Conservation (phyloP, 2,888 invertebrate species). For the Alsophila aescularia region DNA sequence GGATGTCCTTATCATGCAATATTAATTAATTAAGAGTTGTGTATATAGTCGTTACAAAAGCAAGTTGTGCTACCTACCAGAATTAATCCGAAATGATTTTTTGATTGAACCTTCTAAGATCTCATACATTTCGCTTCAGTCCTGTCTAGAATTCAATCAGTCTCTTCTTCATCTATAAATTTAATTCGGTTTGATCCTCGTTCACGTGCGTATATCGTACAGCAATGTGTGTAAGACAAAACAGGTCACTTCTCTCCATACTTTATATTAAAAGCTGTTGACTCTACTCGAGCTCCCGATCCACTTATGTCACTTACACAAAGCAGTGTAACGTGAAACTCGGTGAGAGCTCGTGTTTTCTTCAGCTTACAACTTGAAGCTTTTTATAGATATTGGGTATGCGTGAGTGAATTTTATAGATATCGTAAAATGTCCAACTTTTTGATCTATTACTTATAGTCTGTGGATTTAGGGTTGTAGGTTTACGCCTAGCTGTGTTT, state of each 20-base stretch:
- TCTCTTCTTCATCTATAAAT: too few relatives aligned
- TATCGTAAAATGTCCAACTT: slow-evolving; percentile 26
- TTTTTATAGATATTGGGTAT: slow-evolving; percentile 24
- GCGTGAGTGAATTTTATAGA: slow-evolving; percentile 28
- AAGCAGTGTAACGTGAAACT: slow-evolving; percentile 30
- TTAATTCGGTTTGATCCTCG: too few relatives aligned
- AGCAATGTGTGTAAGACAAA: not conserved
- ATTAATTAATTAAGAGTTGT: not conserved
- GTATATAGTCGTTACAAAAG: too few relatives aligned
- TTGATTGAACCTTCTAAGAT: too few relatives aligned
- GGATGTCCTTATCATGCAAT: slow-evolving; percentile 3
- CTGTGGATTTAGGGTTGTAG: slow-evolving; percentile 18
- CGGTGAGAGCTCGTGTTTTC: slow-evolving; percentile 24
- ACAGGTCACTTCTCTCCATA: not conserved
- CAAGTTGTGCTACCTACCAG: too few relatives aligned
- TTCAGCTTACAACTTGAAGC: slow-evolving; percentile 22
- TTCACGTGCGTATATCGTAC: too few relatives aligned
- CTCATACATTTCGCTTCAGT: too few relatives aligned
- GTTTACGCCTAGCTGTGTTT: slow-evolving; percentile 18
- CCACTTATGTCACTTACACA: slow-evolving; percentile 32
- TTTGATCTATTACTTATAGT: slow-evolving; percentile 19
- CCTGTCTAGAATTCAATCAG: too few relatives aligned
- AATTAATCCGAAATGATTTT: too few relatives aligned
- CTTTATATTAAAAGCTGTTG: slow-evolving; percentile 3
- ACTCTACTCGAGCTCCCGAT: slow-evolving; percentile 17